phyloP scores from a whole-genome alignment of 1,140 invertebrate species.

The Cotesia vestalis region DNA sequence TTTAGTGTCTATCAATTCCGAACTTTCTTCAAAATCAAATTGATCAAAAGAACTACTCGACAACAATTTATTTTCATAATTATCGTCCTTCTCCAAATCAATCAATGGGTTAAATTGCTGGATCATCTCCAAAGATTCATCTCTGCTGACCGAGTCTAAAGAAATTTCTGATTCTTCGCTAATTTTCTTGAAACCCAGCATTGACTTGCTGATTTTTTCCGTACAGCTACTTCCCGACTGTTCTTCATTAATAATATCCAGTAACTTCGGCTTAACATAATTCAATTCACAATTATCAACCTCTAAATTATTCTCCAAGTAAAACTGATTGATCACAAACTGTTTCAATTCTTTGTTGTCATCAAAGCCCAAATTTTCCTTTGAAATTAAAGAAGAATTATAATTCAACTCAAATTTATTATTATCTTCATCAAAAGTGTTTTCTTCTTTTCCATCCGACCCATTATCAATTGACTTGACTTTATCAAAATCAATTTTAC shows the following conservation, averaged over 20 bases:
- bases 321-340: no score
- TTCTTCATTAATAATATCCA: constrained; percentile 52
- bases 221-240: constrained; percentile 42
- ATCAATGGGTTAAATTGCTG: background rate
- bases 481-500: constrained; percentile 11
- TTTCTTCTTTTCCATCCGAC: no score
- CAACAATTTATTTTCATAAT: no score
- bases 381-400: no score
- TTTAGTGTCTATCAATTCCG: background rate
- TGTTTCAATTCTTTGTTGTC: no score
- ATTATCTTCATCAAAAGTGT: background rate
- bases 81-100: background rate
- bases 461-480: no score
- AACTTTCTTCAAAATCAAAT: background rate
- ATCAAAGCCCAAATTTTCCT: no score
- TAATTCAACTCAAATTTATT: constrained; percentile 15
- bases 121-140: constrained; percentile 5
- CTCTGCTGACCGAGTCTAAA: background rate
- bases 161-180: background rate
- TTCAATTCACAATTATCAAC: background rate
- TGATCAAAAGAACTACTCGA: no score
- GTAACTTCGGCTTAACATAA: constrained; percentile 40
- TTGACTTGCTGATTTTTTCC: constrained; percentile 38
- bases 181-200: constrained; percentile 21
- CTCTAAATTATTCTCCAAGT: no score